phyloP scores from a whole-genome alignment of 1,140 invertebrate species.

The Harpegnathos saltator region DNA sequence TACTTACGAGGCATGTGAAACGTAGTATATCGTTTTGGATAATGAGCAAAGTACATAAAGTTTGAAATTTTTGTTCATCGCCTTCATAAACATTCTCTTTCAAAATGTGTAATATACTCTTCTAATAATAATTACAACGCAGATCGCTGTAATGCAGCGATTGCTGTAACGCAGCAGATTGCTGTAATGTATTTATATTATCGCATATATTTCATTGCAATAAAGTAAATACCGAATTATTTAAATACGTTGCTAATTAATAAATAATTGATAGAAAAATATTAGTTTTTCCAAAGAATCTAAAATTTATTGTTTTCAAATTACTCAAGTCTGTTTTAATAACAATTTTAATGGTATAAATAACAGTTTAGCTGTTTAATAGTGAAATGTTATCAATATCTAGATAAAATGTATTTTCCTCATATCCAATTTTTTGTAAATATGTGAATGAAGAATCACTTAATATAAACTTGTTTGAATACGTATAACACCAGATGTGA shows the following conservation, averaged over 20 bases:
- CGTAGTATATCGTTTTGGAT: slow-evolving; percentile 2
- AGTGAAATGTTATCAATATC: slow-evolving; percentile 12
- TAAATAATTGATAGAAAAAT: slow-evolving; percentile 18
- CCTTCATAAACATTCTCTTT: slow-evolving; percentile 26
- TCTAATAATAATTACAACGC: neutral
- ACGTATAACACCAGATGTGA: slow-evolving; percentile 6
- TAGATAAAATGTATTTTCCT: slow-evolving; percentile 47
- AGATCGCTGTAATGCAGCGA: neutral
- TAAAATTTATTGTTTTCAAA: slow-evolving; percentile 2
- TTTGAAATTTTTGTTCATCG: slow-evolving; percentile 35
- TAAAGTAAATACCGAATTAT: slow-evolving; percentile 9
- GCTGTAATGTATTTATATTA: neutral
- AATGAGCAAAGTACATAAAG: slow-evolving; percentile 35
- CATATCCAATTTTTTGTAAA: slow-evolving; percentile 47
- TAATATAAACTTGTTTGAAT: slow-evolving; percentile 15
- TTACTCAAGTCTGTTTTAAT: slow-evolving; percentile 6
- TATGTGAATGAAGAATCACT: slow-evolving; percentile 12
- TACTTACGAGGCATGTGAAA: slow-evolving; percentile 16
- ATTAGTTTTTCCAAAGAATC: too few relatives aligned
- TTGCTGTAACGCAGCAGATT: too few relatives aligned
- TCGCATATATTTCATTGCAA: neutral
- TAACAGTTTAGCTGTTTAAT: neutral
- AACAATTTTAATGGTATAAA: neutral
- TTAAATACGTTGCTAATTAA: slow-evolving; percentile 1
- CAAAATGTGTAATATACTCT: slow-evolving; percentile 22